Conservation (phyloP, 2,113 vertebrate species). For the Dendrocopos noguchii region DNA sequence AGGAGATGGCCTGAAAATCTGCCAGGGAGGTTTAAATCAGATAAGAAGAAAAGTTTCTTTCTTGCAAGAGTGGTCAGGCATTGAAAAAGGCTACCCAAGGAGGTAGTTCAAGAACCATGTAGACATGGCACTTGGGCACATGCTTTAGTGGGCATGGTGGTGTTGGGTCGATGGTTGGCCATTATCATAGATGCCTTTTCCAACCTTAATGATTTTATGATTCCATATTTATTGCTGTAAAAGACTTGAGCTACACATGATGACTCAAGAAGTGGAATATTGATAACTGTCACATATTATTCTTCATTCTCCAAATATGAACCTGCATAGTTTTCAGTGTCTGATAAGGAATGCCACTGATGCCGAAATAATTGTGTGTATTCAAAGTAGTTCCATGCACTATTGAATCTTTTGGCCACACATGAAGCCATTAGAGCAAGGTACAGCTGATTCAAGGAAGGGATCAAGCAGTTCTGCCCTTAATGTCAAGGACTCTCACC, state of each 20-base stretch:
- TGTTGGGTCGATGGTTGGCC: no score
- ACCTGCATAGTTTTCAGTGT: not conserved
- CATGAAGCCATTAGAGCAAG: not conserved
- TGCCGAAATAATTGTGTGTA: not conserved
- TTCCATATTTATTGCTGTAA: not conserved
- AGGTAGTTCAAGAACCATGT: no score
- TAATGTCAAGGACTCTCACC: not conserved
- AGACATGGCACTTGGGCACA: no score
- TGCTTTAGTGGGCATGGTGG: no score
- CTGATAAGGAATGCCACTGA: not conserved
- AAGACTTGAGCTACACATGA: not conserved
- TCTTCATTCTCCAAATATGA: not conserved
- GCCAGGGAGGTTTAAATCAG: no score
- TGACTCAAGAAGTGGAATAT: not conserved
- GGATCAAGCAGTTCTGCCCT: not conserved
- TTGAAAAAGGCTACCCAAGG: no score
- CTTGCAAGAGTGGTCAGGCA: no score
- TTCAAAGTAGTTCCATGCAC: not conserved
- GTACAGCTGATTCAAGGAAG: not conserved
- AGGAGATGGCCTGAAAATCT: no score
- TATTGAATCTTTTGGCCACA: not conserved
- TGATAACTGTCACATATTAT: not conserved
- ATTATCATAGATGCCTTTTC: no score
- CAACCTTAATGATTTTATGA: not conserved
- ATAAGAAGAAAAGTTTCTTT: no score